Evolutionary conservation across 2,888 invertebrate genomes (phyloP).

Genomic region (Folsomia manolachei): DNA sequence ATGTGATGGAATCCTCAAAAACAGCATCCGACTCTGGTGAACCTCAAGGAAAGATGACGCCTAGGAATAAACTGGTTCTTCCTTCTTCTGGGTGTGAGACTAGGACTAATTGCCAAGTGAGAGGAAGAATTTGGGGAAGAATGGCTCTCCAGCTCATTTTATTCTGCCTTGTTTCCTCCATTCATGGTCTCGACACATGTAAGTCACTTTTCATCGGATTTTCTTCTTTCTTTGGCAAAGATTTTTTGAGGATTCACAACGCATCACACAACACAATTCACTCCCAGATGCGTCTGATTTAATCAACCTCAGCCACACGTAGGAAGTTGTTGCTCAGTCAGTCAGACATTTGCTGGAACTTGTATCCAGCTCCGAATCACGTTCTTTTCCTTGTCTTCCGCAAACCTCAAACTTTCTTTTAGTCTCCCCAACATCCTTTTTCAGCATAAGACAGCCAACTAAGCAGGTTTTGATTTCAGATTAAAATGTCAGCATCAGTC

Average conservation of each 20-base stretch:
- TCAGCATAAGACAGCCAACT: too few relatives aligned
- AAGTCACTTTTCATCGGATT: constrained; percentile 40
- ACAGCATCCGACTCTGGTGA: constrained; percentile 7
- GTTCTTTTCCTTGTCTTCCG: not conserved
- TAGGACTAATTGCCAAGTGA: constrained; percentile 10
- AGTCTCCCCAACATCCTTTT: too few relatives aligned
- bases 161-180: constrained; percentile 34
- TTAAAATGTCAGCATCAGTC: not conserved
- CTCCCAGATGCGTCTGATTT: not conserved
- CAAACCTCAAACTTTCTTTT: not conserved
- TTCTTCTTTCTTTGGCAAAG: too few relatives aligned
- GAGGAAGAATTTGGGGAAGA: constrained; percentile 14
- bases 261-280: not conserved
- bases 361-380: too few relatives aligned
- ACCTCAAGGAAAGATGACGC: not conserved
- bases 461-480: not conserved
- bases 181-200: constrained; percentile 43
- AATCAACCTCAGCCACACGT: not conserved
- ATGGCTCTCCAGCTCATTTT: constrained; percentile 5
- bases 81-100: too few relatives aligned
- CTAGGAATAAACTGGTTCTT: too few relatives aligned
- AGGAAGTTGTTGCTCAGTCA: too few relatives aligned
- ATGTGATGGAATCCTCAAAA: constrained; percentile 6
- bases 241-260: constrained; percentile 28
- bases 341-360: too few relatives aligned